Base-by-base conservation (phyloP, 1,140 invertebrate genomes). In the Drosophila hydei region DNA sequence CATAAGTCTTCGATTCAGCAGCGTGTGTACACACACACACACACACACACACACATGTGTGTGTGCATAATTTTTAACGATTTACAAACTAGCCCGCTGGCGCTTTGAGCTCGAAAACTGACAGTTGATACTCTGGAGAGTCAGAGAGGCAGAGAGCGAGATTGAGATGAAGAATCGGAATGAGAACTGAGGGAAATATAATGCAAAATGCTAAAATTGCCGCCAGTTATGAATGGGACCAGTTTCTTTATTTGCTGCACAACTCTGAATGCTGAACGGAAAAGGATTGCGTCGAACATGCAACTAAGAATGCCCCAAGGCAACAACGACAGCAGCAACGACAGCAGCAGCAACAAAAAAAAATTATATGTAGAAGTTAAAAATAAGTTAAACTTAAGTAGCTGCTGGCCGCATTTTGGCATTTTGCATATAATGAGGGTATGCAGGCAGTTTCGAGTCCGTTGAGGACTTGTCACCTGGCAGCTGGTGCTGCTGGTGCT, bases 351-450 rank as follows among this genome's bases (percentile, higher is more conserved):
- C 40, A 48, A 19, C 30, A 42, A 48, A 27, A 64, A 43, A 62
- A 43, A 75, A 48, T 56, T 73, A 70, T 73, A 70, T 84, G 75
- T 88, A 84, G 78, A 88, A 87, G 83, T 87, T 87, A 88, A 88
- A 87, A 88, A 87, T 87, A 87, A 88, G 84, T 87, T 88, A 83
- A 88, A 77, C 79, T 88, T 78, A 80, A 88, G 78, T 88, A 71
- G 83, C 83, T 79, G 40, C 36, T 50, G 75, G 63, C 77, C 42
- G 71, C 62, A 63, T 73, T 56, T 77, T 65, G 79, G 67, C 84
- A 75, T 81, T 88, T 87, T 83, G 83, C 83, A 87, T 87, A 87
- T 87, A 87, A 87, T 87, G 83, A 87, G 83, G 83, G 83, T 87
- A 61, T 50, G 58, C 50, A 64, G 63, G 19, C 56, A 23, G 43